Percentiles rank a stretch among this genome's conserved stretches.
Conservation (phyloP, 1,140 invertebrate genomes). For the Globodera ellingtonae region DNA sequence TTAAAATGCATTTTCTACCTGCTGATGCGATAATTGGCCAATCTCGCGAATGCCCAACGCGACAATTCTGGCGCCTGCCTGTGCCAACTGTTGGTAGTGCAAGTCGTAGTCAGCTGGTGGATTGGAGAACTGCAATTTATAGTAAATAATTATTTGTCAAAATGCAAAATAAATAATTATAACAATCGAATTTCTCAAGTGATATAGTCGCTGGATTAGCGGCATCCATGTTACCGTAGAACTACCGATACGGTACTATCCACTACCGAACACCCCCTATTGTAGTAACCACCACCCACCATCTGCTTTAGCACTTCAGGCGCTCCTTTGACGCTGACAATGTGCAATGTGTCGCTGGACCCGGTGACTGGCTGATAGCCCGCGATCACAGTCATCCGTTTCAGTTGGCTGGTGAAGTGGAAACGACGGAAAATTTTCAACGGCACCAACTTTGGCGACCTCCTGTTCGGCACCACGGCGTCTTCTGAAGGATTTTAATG, state of each 20-base stretch:
- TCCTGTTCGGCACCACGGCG: constrained; percentile 86
- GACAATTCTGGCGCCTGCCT: constrained; percentile 88
- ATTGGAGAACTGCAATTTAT: constrained; percentile 71
- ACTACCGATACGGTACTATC: too few species aligned
- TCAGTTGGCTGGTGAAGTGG: constrained; percentile 93
- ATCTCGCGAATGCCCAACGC: constrained; percentile 76
- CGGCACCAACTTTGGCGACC: constrained; percentile 73
- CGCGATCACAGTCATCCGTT: constrained; percentile 95
- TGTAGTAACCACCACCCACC: constrained; percentile 70
- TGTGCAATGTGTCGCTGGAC: constrained; percentile 80
- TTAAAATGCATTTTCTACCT: constrained; percentile 53
- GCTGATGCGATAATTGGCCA: constrained; percentile 66
- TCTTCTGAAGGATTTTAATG: constrained; percentile 76
- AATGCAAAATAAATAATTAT: too few species aligned
- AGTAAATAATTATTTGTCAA: neutral
- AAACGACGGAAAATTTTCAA: constrained; percentile 91
- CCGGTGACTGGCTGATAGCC: constrained; percentile 77
- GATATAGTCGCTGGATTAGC: too few species aligned
- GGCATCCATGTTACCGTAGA: too few species aligned
- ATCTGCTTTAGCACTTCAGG: constrained; percentile 91
- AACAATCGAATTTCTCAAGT: too few species aligned
- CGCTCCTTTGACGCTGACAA: constrained; percentile 93
- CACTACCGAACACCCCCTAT: neutral
- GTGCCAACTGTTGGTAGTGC: constrained; percentile 84
- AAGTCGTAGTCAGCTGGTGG: constrained; percentile 76